Base-by-base conservation (phyloP, 2,888 invertebrate species). In the Polyommatus iphigenia region DNA sequence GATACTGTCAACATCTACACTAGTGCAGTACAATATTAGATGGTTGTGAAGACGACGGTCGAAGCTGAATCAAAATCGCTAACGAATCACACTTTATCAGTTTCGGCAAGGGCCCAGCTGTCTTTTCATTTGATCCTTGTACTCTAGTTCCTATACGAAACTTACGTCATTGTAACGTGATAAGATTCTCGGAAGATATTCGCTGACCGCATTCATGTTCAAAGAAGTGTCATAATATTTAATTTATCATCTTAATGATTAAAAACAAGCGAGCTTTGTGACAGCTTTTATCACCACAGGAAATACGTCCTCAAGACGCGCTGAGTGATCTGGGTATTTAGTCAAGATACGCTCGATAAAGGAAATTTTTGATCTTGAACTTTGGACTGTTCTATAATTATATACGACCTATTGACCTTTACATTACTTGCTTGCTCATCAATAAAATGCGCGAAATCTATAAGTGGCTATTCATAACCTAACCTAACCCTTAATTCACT, bases 171-270 rank as follows among this genome's bases (percentile, higher is more conserved):
- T 32, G 15, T 32, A 67, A 67, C 29, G 15, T 32, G 73, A 73
- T 73, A 73, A 73, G 20, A 46, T 73, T 46, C 73, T 10, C 6
- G 73, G 73, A 73, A 73, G 73, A 41, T 73, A 50, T 13, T 73
- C 72, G 73, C 41, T 41, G 67, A 32, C 73, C 73, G 15, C 46
- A 24, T 73, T 73, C 73, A 13, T 10, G 10, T 73, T 46, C 46
- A 73, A 46, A 41, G 73, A 73, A 73, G 46, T 73, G 41, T 41
- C 73, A 41, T 50, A 73, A 46, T 46, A 73, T 73, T 73, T 73
- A 46, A 73, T 73, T 72, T 72, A 73, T 73, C 46, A 73, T 32
- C 67, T 67, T 32, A 67, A 67, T 29, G 29, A 67, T 67, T 67
- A 67, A 29, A 67, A 67, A 67, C 67, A 67, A 67, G 67, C 13